Percentiles rank a stretch among this genome's conserved stretches.
Conservation (phyloP, 2,888 invertebrate species). For the Idaea aversata region DNA sequence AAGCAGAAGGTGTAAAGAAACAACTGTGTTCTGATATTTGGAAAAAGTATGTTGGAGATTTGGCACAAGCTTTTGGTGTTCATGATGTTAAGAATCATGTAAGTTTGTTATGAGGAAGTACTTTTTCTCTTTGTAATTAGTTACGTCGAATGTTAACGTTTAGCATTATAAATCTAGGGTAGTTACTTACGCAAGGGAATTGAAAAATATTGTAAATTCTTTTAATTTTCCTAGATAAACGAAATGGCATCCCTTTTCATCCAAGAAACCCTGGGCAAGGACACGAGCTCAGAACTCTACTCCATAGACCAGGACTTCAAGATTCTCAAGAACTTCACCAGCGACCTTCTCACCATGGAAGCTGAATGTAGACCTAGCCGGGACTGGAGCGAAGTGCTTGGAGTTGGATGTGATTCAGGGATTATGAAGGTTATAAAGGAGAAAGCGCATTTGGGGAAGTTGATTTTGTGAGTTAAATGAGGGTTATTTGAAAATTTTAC, state of each 20-base stretch:
- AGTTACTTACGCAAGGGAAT: background rate
- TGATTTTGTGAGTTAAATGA: conserved; percentile 58
- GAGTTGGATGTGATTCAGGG: conserved; percentile 45
- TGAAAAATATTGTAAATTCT: background rate
- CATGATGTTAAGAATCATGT: conserved; percentile 65
- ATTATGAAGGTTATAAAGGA: conserved; percentile 47
- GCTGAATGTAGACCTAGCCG: conserved; percentile 29
- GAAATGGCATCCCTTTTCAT: conserved; percentile 68
- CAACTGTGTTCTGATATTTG: conserved; percentile 61
- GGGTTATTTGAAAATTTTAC: background rate
- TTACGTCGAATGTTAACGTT: background rate
- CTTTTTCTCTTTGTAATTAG: background rate
- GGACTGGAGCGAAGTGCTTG: conserved; percentile 53
- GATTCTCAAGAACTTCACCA: conserved; percentile 55
- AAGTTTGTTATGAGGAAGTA: conserved; percentile 30
- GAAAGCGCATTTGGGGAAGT: conserved; percentile 54
- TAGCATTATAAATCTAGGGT: background rate
- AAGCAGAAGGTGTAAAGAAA: conserved; percentile 47
- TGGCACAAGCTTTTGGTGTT: conserved; percentile 63
- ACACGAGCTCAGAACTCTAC: conserved; percentile 58
- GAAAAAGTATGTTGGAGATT: conserved; percentile 61
- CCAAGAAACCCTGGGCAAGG: conserved; percentile 69
- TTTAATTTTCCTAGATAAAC: conserved; percentile 57
- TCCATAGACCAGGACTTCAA: conserved; percentile 58
- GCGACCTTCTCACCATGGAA: conserved; percentile 41